phyloP scores from a whole-genome alignment of 2,113 vertebrate genomes.

The Phocoena phocoena region DNA sequence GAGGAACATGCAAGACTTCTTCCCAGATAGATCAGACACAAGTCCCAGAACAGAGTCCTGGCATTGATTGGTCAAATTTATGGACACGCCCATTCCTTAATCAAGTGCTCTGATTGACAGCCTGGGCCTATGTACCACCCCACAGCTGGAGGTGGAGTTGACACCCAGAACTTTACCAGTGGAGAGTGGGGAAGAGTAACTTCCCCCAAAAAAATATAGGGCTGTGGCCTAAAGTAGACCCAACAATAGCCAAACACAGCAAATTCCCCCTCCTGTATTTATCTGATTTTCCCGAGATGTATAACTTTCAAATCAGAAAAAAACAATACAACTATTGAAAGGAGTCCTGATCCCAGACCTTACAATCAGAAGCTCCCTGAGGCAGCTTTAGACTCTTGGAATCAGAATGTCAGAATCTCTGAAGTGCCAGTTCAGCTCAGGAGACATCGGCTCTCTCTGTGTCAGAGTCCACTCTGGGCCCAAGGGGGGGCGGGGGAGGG shows the following conservation, averaged over 20 bases:
- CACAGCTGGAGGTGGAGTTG: neutral
- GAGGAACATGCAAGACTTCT: neutral
- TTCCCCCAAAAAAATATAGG: neutral
- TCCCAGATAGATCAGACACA: neutral
- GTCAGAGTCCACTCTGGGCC: neutral
- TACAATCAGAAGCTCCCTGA: neutral
- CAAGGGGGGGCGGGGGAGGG: fast-evolving
- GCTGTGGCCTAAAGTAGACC: neutral
- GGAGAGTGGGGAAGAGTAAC: neutral
- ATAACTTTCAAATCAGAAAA: neutral
- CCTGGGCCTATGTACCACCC: neutral
- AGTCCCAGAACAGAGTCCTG: neutral
- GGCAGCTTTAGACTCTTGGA: neutral
- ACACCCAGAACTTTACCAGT: neutral
- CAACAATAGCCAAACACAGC: neutral
- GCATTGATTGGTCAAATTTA: neutral
- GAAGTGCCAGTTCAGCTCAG: neutral
- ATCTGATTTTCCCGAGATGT: neutral
- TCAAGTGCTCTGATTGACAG: neutral
- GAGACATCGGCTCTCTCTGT: neutral
- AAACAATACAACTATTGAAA: neutral
- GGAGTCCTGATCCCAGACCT: neutral
- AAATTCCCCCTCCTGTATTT: neutral
- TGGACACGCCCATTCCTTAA: neutral
- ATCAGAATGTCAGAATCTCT: neutral